phyloP scores from a whole-genome alignment of 2,113 vertebrate species.

The Numida meleagris region DNA sequence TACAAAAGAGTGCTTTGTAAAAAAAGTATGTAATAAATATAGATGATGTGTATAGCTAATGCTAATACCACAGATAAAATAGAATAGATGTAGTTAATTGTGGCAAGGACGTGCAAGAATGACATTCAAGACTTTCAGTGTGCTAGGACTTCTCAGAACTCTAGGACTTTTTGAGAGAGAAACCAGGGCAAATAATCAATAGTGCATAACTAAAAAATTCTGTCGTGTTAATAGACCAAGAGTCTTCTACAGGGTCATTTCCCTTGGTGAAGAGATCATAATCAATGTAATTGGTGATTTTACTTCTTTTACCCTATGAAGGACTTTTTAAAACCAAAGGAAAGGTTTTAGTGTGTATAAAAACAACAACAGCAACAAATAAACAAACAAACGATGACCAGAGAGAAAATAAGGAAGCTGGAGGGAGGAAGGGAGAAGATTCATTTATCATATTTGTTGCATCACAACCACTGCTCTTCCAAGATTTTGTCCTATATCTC shows the following conservation, averaged over 20 bases:
- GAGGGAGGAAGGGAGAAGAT: not conserved
- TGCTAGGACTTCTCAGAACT: not conserved
- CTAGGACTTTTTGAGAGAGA: not conserved
- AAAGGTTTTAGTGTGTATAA: too few relatives aligned
- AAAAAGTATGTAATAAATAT: not conserved
- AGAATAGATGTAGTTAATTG: slow-evolving; percentile 22
- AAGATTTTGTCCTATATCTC: not conserved
- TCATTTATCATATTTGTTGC: not conserved
- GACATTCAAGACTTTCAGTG: not conserved
- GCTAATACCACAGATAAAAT: not conserved
- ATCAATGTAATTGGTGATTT: not conserved
- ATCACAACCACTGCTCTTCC: not conserved
- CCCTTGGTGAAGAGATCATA: not conserved
- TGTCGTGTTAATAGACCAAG: not conserved
- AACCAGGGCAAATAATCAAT: not conserved
- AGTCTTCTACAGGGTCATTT: not conserved
- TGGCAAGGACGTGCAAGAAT: not conserved
- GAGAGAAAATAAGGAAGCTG: not conserved
- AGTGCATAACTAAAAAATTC: not conserved
- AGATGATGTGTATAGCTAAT: slow-evolving; percentile 5
- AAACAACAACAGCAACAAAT: too few relatives aligned
- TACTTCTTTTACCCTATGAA: not conserved
- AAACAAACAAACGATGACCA: accelerated
- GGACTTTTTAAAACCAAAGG: not conserved
- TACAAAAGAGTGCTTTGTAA: not conserved